These are phyloP conservation scores for Parauchenoglanis punctatus DNA, from an alignment of 2,797 vertebrate genomes.

Conservation along the genomic window DNA sequence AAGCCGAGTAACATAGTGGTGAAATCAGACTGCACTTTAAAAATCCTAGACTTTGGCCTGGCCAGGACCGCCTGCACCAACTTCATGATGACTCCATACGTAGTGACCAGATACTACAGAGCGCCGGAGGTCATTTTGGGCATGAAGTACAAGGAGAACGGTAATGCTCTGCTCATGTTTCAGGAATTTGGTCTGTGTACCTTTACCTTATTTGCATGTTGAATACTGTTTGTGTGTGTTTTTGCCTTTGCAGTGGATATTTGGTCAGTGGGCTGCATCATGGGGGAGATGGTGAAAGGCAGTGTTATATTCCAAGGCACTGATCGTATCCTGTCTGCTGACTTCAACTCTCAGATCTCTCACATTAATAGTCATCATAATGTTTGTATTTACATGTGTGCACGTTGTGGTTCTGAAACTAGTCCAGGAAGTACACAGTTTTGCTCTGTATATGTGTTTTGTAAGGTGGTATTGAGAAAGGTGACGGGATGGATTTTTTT, in stretches of 20 bases:
- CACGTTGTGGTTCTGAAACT: background rate
- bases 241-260: conserved; percentile 88
- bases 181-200: background rate
- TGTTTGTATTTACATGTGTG: background rate
- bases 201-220: background rate
- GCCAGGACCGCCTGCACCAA: conserved; percentile 95
- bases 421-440: background rate
- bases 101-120: conserved; percentile 95
- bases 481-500: background rate
- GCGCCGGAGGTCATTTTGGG: conserved; percentile 96
- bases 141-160: conserved; percentile 98
- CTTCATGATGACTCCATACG: conserved; percentile 99
- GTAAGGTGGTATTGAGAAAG: background rate
- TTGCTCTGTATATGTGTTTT: background rate
- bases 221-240: background rate
- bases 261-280: conserved; percentile 99
- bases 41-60: conserved; percentile 96
- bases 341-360: background rate
- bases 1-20: conserved; percentile 99
- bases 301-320: conserved; percentile 98
- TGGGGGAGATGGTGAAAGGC: conserved; percentile 99
- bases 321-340: conserved; percentile 92
- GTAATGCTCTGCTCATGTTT: conserved; percentile 66
- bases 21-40: conserved; percentile 95
- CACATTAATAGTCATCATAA: background rate